Percentiles rank a stretch among this genome's conserved stretches.
Conservation (phyloP, 2,113 vertebrate species). For the Petrocephalus zakoni region DNA sequence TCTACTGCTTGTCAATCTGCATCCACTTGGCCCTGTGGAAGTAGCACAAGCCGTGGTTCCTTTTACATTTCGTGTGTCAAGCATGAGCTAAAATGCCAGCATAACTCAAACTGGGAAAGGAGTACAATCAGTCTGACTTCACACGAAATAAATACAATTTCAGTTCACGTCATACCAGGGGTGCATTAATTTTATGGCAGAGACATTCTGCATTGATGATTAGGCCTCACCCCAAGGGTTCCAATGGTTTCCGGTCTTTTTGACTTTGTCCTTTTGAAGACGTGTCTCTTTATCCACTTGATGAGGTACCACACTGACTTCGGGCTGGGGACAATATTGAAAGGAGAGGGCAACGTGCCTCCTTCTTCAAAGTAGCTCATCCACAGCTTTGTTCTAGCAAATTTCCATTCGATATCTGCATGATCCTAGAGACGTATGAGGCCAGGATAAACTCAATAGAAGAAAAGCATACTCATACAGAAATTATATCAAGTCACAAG, state of each 20-base stretch:
- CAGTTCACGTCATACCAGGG: not conserved
- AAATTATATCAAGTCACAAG: not conserved
- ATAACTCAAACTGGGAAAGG: not conserved
- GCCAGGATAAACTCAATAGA: constrained; percentile 11
- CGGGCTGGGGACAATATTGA: constrained; percentile 94
- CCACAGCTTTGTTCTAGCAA: constrained; percentile 97
- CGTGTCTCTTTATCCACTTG: constrained; percentile 79
- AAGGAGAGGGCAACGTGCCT: constrained; percentile 89
- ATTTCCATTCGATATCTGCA: constrained; percentile 98
- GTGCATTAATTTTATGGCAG: not conserved
- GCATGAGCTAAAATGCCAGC: not conserved
- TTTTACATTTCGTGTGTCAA: not conserved
- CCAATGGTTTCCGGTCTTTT: constrained; percentile 80
- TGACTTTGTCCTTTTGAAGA: constrained; percentile 74
- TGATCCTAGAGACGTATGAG: constrained; percentile 74
- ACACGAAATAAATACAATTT: not conserved
- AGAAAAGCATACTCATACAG: not conserved
- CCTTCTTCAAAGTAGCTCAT: constrained; percentile 99
- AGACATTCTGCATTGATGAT: not conserved
- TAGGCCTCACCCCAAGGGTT: constrained; percentile 78
- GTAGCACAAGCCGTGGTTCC: not conserved
- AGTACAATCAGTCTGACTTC: not conserved
- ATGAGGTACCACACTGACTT: constrained; percentile 89
- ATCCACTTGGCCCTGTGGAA: not conserved
- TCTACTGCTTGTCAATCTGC: not conserved